These are phyloP conservation scores for Gobionotothen gibberifrons DNA, from an alignment of 2,797 vertebrate species.

Conservation along the genomic window DNA sequence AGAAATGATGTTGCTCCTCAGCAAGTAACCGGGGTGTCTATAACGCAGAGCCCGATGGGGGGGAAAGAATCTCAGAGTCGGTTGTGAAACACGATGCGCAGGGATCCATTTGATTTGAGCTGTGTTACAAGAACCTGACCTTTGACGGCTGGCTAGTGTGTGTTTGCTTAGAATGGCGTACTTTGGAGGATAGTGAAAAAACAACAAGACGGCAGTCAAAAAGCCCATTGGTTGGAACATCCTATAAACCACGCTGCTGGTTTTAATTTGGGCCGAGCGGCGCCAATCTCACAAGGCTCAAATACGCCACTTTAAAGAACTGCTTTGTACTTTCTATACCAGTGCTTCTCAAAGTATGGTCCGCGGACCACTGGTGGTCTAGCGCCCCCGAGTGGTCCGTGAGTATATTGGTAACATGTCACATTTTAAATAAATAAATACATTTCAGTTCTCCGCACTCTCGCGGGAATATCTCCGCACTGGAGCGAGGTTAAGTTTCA, in stretches of 20 bases:
- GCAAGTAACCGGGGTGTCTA: slow-evolving; percentile 49
- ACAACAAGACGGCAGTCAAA: slow-evolving; percentile 42
- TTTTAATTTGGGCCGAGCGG: slow-evolving; percentile 60
- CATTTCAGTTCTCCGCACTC: too few species aligned
- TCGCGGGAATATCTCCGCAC: too few species aligned
- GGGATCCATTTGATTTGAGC: slow-evolving; percentile 48
- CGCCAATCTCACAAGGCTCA: slow-evolving; percentile 51
- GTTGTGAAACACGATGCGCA: slow-evolving; percentile 36
- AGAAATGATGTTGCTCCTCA: slow-evolving; percentile 57
- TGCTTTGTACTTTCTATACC: slow-evolving; percentile 30
- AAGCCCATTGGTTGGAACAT: slow-evolving; percentile 41
- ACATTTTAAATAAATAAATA: too few species aligned
- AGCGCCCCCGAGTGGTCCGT: too few species aligned
- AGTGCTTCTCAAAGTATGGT: too few species aligned
- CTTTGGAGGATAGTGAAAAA: slow-evolving; percentile 58
- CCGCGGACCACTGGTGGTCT: too few species aligned
- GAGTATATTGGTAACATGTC: too few species aligned
- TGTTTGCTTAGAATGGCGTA: slow-evolving; percentile 38
- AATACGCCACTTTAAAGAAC: slow-evolving; percentile 60
- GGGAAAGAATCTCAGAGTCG: slow-evolving; percentile 1
- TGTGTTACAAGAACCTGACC: slow-evolving; percentile 12
- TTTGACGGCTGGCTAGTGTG: slow-evolving; percentile 27
- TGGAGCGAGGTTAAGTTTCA: too few species aligned
- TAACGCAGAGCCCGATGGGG: slow-evolving; percentile 39
- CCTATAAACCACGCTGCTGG: slow-evolving; percentile 29